These are phyloP conservation scores for Centroberyx gerrardi DNA, from an alignment of 2,797 vertebrate species.

Conservation along the genomic window DNA sequence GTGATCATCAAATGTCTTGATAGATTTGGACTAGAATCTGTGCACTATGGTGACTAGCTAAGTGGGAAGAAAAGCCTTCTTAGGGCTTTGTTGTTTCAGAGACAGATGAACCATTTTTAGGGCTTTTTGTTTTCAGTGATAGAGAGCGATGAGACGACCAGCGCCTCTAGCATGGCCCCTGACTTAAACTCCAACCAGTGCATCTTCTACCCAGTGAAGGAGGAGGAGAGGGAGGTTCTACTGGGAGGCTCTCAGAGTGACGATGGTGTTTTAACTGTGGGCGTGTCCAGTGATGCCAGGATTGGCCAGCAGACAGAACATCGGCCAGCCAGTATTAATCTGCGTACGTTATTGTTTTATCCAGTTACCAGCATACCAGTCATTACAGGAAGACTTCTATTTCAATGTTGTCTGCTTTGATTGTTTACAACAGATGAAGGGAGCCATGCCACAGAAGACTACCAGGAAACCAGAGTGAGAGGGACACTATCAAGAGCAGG, in stretches of 20 bases:
- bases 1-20: background rate
- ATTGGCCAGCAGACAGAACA: conserved; percentile 38
- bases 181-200: conserved; percentile 81
- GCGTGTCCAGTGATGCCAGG: conserved; percentile 26
- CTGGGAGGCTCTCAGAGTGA: conserved; percentile 68
- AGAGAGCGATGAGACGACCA: conserved; percentile 63
- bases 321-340: conserved; percentile 35
- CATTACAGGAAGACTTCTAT: background rate
- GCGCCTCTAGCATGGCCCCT: conserved; percentile 47
- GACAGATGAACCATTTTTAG: background rate
- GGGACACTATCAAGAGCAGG: conserved; percentile 58
- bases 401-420: conserved; percentile 11
- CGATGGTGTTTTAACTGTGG: conserved; percentile 25
- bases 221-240: conserved; percentile 83
- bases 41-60: background rate
- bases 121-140: conserved; percentile 75
- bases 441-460: conserved; percentile 56
- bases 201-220: conserved; percentile 88
- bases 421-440: conserved; percentile 59
- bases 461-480: conserved; percentile 62
- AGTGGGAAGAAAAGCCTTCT: background rate
- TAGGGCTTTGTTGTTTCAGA: background rate
- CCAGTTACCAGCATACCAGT: background rate
- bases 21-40: background rate
- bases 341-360: conserved; percentile 53